Evolutionary conservation across 2,888 invertebrate species (phyloP).

Genomic region (Hirudinaria manillensis): DNA sequence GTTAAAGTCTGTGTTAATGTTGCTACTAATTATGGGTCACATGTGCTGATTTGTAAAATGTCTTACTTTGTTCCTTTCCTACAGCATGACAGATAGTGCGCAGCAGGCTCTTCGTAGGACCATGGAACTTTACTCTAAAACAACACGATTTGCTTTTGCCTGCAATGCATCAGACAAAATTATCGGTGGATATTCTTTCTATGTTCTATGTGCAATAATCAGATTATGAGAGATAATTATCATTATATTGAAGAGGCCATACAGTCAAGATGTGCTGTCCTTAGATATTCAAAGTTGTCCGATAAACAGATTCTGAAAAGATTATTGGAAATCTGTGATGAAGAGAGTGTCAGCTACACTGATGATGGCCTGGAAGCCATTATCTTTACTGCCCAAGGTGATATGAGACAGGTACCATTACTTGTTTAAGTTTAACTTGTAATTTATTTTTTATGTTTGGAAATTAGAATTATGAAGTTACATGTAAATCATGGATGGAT

Average conservation of each 20-base stretch:
- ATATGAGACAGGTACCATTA: constrained; percentile 73
- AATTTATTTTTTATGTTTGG: not conserved
- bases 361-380: constrained; percentile 91
- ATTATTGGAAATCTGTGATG: constrained; percentile 65
- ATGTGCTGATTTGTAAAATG: not conserved
- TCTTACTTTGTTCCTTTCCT: constrained; percentile 16
- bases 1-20: no score
- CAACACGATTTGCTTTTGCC: constrained; percentile 92
- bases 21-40: not conserved
- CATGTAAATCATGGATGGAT: no score
- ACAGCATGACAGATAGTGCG: constrained; percentile 96
- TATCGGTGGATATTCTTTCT: constrained; percentile 59
- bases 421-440: not conserved
- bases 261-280: constrained; percentile 93
- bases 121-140: constrained; percentile 95
- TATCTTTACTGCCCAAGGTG: constrained; percentile 95
- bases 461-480: no score
- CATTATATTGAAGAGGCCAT: constrained; percentile 69
- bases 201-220: not conserved
- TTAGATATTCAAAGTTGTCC: constrained; percentile 80
- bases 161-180: constrained; percentile 98
- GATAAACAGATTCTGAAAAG: constrained; percentile 68
- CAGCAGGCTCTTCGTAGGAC: constrained; percentile 94
- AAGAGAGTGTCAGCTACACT: constrained; percentile 70
- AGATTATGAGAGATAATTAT: not conserved